A percentile compares a stretch with the other conserved stretches of the same genome.
Conservation (phyloP, 2,797 vertebrate genomes). For the Sitta carolinensis region DNA sequence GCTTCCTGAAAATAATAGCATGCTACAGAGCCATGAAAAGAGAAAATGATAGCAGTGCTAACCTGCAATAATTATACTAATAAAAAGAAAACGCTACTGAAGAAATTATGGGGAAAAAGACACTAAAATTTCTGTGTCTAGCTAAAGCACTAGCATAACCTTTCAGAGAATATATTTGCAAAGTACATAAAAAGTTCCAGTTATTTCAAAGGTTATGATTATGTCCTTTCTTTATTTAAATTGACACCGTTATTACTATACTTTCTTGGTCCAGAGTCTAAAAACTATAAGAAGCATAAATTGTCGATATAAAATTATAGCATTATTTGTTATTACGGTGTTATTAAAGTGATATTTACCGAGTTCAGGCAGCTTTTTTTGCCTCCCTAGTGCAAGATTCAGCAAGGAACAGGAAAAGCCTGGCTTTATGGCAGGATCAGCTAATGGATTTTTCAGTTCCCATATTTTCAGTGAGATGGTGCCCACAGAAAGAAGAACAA, state of each 20-base stretch:
- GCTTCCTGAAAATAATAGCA: slow-evolving; percentile 53
- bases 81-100: slow-evolving; percentile 59
- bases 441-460: neutral
- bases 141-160: slow-evolving; percentile 43
- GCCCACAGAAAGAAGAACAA: neutral
- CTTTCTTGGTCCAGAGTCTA: neutral
- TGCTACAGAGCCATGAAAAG: slow-evolving; percentile 35
- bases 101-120: slow-evolving; percentile 48
- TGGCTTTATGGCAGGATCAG: neutral
- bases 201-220: slow-evolving; percentile 59
- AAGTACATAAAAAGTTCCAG: slow-evolving; percentile 54
- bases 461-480: neutral
- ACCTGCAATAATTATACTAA: slow-evolving; percentile 69
- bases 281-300: slow-evolving; percentile 13
- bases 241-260: slow-evolving; percentile 38
- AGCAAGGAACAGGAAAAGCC: neutral
- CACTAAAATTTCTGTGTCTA: slow-evolving; percentile 52
- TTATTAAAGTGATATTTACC: slow-evolving; percentile 42
- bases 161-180: slow-evolving; percentile 52
- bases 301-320: slow-evolving; percentile 10
- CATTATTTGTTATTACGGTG: slow-evolving; percentile 23
- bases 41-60: slow-evolving; percentile 57
- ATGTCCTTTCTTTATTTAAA: slow-evolving; percentile 56
- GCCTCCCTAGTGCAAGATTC: neutral
- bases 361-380: neutral